phyloP scores from a whole-genome alignment of 2,113 vertebrate species.

The Rhinopomastus cyanomelas region DNA sequence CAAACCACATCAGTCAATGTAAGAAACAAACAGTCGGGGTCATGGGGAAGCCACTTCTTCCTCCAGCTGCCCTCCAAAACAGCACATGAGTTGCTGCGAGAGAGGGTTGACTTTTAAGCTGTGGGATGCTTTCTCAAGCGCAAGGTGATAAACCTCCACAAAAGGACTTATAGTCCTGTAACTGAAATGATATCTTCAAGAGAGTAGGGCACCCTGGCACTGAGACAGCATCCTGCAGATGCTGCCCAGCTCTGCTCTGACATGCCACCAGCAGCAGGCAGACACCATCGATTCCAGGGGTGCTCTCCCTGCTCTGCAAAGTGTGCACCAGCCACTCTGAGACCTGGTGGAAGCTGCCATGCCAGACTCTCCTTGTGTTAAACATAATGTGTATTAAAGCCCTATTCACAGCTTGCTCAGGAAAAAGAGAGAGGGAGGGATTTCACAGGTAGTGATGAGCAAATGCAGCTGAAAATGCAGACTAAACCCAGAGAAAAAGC shows the following conservation, averaged over 20 bases:
- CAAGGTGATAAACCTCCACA: neutral
- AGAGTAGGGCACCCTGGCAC: neutral
- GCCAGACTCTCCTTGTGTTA: neutral
- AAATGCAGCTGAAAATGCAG: neutral
- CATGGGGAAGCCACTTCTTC: neutral
- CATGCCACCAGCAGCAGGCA: rapidly evolving
- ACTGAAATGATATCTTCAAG: neutral
- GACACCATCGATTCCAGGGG: rapidly evolving
- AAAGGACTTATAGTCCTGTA: neutral
- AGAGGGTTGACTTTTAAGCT: neutral
- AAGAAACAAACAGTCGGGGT: neutral
- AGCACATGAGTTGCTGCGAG: neutral
- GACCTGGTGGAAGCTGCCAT: neutral
- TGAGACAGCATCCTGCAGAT: rapidly evolving
- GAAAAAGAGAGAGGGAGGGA: neutral
- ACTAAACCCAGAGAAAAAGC: neutral
- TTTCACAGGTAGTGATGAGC: neutral
- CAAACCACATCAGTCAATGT: neutral
- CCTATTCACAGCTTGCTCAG: neutral
- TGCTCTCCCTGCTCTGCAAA: neutral
- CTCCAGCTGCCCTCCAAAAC: neutral
- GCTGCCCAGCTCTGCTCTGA: rapidly evolving
- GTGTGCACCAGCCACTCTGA: neutral
- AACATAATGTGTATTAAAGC: neutral
- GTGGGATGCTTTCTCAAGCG: rapidly evolving